Conservation (phyloP, 2,113 vertebrate genomes). For the Varanus salvator region DNA sequence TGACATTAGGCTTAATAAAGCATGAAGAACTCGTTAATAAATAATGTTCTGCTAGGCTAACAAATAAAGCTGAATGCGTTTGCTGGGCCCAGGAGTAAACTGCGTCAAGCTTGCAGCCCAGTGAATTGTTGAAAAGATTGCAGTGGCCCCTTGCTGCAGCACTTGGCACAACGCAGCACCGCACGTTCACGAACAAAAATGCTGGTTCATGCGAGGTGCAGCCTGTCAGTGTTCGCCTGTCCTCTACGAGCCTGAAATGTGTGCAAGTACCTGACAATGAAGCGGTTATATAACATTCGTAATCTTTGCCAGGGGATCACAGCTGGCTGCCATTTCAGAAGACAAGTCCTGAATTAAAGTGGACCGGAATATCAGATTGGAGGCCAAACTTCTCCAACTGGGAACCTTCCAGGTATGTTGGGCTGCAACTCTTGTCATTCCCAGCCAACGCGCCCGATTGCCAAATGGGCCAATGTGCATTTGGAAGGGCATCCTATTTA, state of each 20-base stretch:
- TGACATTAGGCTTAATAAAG: conserved; percentile 87
- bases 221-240: conserved; percentile 55
- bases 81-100: conserved; percentile 74
- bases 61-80: conserved; percentile 80
- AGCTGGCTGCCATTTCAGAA: conserved; percentile 43
- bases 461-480: no score
- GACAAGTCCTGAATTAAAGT: neutral
- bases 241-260: conserved; percentile 29
- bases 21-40: conserved; percentile 87
- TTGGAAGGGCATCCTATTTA: neutral
- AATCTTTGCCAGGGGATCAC: conserved; percentile 48
- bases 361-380: no score
- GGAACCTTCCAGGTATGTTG: no score
- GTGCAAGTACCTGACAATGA: conserved; percentile 62
- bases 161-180: conserved; percentile 32
- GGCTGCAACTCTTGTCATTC: no score
- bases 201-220: neutral
- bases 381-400: no score
- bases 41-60: conserved; percentile 83
- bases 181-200: conserved; percentile 35
- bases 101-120: conserved; percentile 69
- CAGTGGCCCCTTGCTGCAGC: conserved; percentile 38
- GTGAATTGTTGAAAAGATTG: conserved; percentile 63
- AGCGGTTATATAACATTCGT: conserved; percentile 46
- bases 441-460: no score